Evolutionary conservation across 2,797 vertebrate genomes (phyloP).

Genomic region (Euthynnus affinis): DNA sequence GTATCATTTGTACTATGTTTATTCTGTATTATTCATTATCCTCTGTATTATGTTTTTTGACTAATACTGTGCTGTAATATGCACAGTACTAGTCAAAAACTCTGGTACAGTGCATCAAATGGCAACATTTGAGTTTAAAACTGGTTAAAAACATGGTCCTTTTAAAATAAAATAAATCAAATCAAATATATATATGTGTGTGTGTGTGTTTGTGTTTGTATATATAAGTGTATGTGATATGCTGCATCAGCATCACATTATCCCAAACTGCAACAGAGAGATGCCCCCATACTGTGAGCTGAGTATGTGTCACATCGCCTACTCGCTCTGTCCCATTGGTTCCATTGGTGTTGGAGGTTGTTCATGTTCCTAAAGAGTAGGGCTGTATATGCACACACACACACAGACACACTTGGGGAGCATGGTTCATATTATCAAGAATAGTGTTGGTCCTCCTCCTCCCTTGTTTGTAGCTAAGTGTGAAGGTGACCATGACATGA

Average conservation of each 20-base stretch:
- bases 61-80: too few species aligned
- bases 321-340: slow-evolving; percentile 36
- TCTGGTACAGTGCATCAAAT: too few species aligned
- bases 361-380: slow-evolving; percentile 21
- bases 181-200: neutral
- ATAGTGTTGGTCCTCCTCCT: slow-evolving; percentile 34
- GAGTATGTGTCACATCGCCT: slow-evolving; percentile 27
- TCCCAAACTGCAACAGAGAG: slow-evolving; percentile 18
- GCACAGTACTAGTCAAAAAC: too few species aligned
- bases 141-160: too few species aligned
- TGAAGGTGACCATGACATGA: slow-evolving; percentile 34
- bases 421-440: slow-evolving; percentile 12
- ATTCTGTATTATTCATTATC: too few species aligned
- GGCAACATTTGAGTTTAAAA: too few species aligned
- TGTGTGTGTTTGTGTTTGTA: too few species aligned
- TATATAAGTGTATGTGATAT: neutral
- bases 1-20: too few species aligned
- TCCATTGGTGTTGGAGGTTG: slow-evolving; percentile 12
- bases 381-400: neutral
- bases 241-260: slow-evolving; percentile 6
- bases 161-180: too few species aligned
- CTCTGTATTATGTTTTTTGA: too few species aligned
- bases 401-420: slow-evolving; percentile 5
- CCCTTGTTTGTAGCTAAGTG: slow-evolving; percentile 37
- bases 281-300: slow-evolving; percentile 6